These are phyloP conservation scores for Aspiorhynchus laticeps DNA, from an alignment of 2,113 vertebrate genomes.

Conservation along the genomic window DNA sequence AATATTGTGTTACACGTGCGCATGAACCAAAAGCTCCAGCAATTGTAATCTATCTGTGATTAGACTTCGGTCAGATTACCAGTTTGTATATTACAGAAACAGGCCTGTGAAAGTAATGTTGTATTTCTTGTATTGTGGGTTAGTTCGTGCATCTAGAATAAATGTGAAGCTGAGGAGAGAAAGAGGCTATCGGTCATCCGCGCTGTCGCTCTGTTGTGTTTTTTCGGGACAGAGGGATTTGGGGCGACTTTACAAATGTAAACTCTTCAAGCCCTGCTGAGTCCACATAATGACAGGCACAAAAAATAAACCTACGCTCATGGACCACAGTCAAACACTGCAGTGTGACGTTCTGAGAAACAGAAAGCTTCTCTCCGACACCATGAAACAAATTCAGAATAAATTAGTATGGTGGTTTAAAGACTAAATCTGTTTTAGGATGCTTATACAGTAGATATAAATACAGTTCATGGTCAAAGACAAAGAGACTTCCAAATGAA, in stretches of 20 bases:
- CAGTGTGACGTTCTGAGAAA: not conserved
- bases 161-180: not conserved
- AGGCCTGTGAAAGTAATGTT: not conserved
- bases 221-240: slow-evolving; percentile 52
- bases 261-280: slow-evolving; percentile 56
- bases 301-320: slow-evolving; percentile 14
- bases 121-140: not conserved
- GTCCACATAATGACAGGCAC: slow-evolving; percentile 50
- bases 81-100: not conserved
- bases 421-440: not conserved
- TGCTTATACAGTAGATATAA: not conserved
- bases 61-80: not conserved
- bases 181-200: slow-evolving; percentile 1
- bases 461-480: not conserved
- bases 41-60: slow-evolving; percentile 15
- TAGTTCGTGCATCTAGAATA: not conserved
- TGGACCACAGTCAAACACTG: slow-evolving; percentile 29
- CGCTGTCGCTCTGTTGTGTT: slow-evolving; percentile 32
- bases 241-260: slow-evolving; percentile 58
- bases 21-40: not conserved
- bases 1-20: slow-evolving; percentile 11
- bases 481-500: not conserved
- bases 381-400: not conserved
- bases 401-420: not conserved
- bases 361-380: not conserved